phyloP scores from a whole-genome alignment of 1,140 invertebrate species.

The Lordiphosa clarofinis region DNA sequence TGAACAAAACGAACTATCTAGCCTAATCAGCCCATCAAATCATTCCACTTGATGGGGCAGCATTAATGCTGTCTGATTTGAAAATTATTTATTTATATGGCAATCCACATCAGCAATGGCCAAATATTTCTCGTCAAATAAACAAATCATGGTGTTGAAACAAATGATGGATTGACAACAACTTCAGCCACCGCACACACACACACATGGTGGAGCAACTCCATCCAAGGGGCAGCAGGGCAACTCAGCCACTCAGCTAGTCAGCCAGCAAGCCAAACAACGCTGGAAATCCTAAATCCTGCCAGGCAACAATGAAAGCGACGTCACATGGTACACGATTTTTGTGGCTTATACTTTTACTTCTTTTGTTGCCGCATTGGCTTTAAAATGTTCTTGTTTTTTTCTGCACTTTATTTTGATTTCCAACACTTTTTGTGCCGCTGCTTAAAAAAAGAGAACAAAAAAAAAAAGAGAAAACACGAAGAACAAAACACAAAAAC shows the following conservation, averaged over 20 bases:
- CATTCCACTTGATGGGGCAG: conserved; percentile 18
- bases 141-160: conserved; percentile 63
- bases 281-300: conserved; percentile 51
- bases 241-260: conserved; percentile 27
- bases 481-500: conserved; percentile 42
- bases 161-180: conserved; percentile 71
- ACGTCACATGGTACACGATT: conserved; percentile 34
- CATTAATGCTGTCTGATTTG: conserved; percentile 65
- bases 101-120: conserved; percentile 29
- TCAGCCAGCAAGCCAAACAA: conserved; percentile 41
- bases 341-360: conserved; percentile 34
- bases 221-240: conserved; percentile 1
- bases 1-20: too few relatives aligned
- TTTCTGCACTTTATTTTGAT: conserved; percentile 56
- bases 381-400: conserved; percentile 49
- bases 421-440: conserved; percentile 62
- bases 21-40: too few relatives aligned
- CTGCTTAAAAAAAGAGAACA: conserved; percentile 32
- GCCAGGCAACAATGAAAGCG: conserved; percentile 41
- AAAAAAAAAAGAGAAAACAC: conserved; percentile 9
- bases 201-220: conserved; percentile 1
- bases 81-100: conserved; percentile 75
- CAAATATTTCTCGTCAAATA: conserved; percentile 57
- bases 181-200: neutral
- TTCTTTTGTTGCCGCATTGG: conserved; percentile 67